Conservation (phyloP, 2,888 invertebrate species). For the Tetranychus piercei region DNA sequence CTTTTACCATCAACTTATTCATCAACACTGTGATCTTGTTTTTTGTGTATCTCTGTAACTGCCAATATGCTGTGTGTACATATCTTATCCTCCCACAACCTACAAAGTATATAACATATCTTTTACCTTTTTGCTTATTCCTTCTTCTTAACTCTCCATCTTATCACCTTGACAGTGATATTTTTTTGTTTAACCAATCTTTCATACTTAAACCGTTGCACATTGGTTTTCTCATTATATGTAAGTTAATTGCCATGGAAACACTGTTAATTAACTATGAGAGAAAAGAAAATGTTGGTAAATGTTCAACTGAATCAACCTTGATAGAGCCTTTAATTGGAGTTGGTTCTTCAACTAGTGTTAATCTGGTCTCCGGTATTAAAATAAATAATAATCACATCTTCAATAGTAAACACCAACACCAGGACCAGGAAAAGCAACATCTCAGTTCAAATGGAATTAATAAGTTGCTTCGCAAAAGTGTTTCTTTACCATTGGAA, state of each 20-base stretch:
- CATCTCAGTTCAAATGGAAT: neutral
- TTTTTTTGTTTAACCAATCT: neutral
- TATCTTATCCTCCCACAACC: no score
- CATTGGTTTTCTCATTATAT: neutral
- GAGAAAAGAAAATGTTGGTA: neutral
- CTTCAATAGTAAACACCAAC: neutral
- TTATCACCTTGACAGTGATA: conserved; percentile 1
- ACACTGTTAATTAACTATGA: neutral
- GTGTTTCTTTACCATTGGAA: neutral
- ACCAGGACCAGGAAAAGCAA: no score
- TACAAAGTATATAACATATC: no score
- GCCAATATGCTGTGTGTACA: no score
- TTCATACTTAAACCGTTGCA: no score
- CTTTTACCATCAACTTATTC: no score
- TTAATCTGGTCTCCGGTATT: neutral
- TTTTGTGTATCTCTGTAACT: no score
- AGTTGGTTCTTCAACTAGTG: neutral
- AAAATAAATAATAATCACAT: neutral
- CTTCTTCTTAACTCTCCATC: neutral
- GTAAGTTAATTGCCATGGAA: neutral
- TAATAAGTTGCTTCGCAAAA: neutral
- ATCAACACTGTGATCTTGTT: no score
- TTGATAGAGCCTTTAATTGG: neutral
- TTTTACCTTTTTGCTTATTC: neutral
- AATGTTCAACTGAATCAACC: neutral